A percentile compares a stretch with the other conserved stretches of the same genome.
Conservation (phyloP, 2,888 invertebrate species). For the Copidosoma aretas region DNA sequence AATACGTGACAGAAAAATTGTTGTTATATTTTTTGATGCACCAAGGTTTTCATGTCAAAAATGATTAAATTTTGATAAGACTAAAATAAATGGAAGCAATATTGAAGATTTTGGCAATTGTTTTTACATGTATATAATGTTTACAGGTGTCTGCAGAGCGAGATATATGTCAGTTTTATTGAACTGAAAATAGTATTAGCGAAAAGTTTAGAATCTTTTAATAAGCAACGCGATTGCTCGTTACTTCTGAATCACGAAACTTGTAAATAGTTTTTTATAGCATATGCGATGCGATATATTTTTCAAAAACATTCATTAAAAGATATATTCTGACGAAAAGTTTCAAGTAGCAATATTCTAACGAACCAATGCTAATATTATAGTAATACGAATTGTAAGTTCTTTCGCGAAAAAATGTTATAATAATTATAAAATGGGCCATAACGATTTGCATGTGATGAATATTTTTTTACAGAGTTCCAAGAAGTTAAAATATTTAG, state of each 20-base stretch:
- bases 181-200: slow-evolving; percentile 27
- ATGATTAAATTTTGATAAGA: too few relatives aligned
- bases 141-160: background rate
- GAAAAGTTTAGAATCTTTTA: slow-evolving; percentile 18
- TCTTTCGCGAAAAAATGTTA: too few relatives aligned
- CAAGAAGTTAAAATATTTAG: too few relatives aligned
- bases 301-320: slow-evolving; percentile 12
- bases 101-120: background rate
- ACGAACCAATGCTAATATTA: slow-evolving; percentile 40
- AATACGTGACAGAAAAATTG: too few relatives aligned
- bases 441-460: too few relatives aligned
- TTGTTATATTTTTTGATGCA: too few relatives aligned
- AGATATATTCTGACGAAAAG: slow-evolving; percentile 9
- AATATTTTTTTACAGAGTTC: too few relatives aligned
- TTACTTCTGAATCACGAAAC: slow-evolving; percentile 15
- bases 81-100: too few relatives aligned
- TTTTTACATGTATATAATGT: slow-evolving; percentile 22
- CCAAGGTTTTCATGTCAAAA: too few relatives aligned
- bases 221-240: slow-evolving; percentile 6
- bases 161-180: slow-evolving; percentile 19
- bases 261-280: slow-evolving; percentile 33
- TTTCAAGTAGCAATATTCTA: slow-evolving; percentile 40
- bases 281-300: slow-evolving; percentile 14
- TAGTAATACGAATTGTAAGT: slow-evolving; percentile 13
- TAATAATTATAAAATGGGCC: too few relatives aligned